Evolutionary conservation across 2,888 invertebrate species (phyloP).

Genomic region (Diarsia dahlii): DNA sequence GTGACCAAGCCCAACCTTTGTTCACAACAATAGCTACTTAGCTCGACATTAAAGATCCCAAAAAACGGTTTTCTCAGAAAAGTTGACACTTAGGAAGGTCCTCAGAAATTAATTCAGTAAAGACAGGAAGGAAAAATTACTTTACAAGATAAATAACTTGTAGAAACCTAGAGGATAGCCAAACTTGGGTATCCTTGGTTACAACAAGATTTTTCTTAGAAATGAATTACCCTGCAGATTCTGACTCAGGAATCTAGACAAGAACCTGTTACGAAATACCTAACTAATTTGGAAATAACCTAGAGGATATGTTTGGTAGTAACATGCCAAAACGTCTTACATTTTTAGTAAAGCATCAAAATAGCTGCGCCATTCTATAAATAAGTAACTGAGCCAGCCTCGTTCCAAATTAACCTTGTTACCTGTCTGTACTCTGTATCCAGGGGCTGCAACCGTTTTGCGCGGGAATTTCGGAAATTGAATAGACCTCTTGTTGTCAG

Average conservation of each 20-base stretch:
- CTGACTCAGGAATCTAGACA: neutral
- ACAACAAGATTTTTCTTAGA: neutral
- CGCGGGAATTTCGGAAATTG: slow-evolving; percentile 38
- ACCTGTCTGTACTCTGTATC: slow-evolving; percentile 31
- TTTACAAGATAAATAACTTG: neutral
- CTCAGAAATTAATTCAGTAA: slow-evolving; percentile 7
- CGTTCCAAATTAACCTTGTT: slow-evolving; percentile 42
- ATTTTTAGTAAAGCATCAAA: slow-evolving; percentile 20
- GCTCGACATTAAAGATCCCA: neutral
- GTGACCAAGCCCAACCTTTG: slow-evolving; percentile 39
- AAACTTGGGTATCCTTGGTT: neutral
- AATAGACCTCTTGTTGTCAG: slow-evolving; percentile 34
- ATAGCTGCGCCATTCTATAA: slow-evolving; percentile 51
- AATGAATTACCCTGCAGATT: neutral
- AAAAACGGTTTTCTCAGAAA: slow-evolving; percentile 35
- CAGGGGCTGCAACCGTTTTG: slow-evolving; percentile 35
- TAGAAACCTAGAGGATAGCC: neutral
- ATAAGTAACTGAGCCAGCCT: slow-evolving; percentile 46
- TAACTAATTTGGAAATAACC: neutral
- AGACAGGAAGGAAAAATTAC: slow-evolving; percentile 11
- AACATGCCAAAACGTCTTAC: slow-evolving; percentile 1
- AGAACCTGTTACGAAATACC: neutral
- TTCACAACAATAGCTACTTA: slow-evolving; percentile 54
- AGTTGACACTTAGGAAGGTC: neutral
- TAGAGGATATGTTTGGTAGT: neutral